These are phyloP conservation scores for Ellobium chinense DNA, from an alignment of 2,888 invertebrate species.

Conservation along the genomic window DNA sequence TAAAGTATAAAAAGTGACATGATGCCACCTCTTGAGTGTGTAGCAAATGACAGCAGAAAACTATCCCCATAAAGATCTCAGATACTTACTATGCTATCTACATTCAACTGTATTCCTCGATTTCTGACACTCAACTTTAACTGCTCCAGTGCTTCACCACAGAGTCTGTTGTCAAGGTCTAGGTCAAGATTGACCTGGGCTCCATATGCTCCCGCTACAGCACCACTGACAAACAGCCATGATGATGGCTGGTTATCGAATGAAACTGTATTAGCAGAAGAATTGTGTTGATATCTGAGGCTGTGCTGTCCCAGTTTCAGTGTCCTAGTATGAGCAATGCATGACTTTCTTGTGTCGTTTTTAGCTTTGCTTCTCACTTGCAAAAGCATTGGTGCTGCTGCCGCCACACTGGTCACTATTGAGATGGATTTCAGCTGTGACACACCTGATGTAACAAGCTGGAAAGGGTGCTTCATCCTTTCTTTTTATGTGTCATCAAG, in stretches of 20 bases:
- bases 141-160: neutral
- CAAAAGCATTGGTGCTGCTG: neutral
- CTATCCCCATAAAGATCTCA: no score
- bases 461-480: neutral
- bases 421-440: neutral
- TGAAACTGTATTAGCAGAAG: no score
- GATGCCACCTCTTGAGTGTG: no score
- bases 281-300: no score
- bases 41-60: neutral
- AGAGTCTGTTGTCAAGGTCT: slow-evolving; percentile 19
- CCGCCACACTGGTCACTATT: neutral
- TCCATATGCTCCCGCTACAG: slow-evolving; percentile 40
- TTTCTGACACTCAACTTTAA: neutral
- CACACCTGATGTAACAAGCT: neutral
- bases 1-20: no score
- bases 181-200: slow-evolving; percentile 43
- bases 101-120: slow-evolving; percentile 1
- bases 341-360: no score
- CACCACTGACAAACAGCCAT: slow-evolving; percentile 40
- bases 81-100: slow-evolving; percentile 23
- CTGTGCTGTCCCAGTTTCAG: no score
- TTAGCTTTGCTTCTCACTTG: neutral
- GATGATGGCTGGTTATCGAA: slow-evolving; percentile 44
- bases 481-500: neutral
- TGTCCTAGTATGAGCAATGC: no score